phyloP scores from a whole-genome alignment of 1,140 invertebrate species.

The Battus philenor region DNA sequence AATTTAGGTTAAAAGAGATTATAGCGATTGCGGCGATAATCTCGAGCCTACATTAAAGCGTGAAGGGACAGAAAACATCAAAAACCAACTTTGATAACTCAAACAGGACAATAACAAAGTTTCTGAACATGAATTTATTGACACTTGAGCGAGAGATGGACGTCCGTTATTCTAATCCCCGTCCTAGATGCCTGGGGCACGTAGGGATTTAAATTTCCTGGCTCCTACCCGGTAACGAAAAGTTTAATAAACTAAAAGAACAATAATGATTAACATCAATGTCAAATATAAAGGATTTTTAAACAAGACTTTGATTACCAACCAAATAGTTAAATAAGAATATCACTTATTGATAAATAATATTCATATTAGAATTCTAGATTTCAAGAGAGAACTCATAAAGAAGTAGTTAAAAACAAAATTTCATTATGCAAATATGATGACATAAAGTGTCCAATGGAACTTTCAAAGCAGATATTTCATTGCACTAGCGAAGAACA shows the following conservation, averaged over 20 bases:
- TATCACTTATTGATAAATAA: background rate
- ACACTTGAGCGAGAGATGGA: conserved; percentile 5
- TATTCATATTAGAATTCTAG: too few species aligned
- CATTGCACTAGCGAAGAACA: conserved; percentile 7
- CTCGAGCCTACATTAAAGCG: conserved; percentile 2
- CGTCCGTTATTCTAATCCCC: conserved; percentile 13
- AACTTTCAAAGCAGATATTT: conserved; percentile 2
- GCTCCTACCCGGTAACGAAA: too few species aligned
- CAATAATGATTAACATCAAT: too few species aligned
- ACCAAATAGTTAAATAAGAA: background rate
- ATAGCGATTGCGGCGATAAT: background rate
- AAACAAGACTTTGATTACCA: background rate
- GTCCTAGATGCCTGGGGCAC: conserved; percentile 10
- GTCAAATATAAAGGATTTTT: too few species aligned
- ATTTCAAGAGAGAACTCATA: too few species aligned
- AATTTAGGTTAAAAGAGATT: background rate
- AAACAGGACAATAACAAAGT: conserved; percentile 9
- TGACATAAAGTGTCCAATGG: too few species aligned
- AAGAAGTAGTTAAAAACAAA: too few species aligned
- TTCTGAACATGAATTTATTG: conserved; percentile 16
- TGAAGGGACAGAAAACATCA: conserved; percentile 15
- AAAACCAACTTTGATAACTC: conserved; percentile 14
- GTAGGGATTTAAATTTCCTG: conserved; percentile 14
- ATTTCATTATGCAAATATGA: too few species aligned
- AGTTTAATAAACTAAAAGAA: too few species aligned